Base-by-base conservation (phyloP, 1,140 invertebrate genomes). In the Pygmarrhopalites habei region DNA sequence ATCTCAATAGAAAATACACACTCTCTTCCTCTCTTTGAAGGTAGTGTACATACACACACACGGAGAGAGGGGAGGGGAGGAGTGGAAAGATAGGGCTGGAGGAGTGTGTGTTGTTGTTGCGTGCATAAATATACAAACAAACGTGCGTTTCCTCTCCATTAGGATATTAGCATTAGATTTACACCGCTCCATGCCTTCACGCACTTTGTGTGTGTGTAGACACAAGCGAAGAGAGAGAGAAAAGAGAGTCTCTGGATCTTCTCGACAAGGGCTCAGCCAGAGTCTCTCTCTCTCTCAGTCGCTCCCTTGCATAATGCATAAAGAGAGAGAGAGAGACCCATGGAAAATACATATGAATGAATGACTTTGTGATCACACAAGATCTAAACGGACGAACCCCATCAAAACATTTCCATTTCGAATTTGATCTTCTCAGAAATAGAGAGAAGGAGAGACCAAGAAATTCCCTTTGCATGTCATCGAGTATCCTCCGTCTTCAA, bases 241-340 rank as follows among this genome's bases (percentile, higher is more conserved):
- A 17, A 46, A 21, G 21, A 21, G 44, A n/a, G 7, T 5, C 5
- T 14, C 7, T 14, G 44, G 21, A 21, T 7, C 15, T 7, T 7
- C 15, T 7, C 32, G 32, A 35, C 15, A 15, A 35, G 15, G 32
- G 15, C 5, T 5, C 5, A 35, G 32, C 5, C n/a, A n/a, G n/a
- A n/a, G n/a, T n/a, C n/a, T n/a, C n/a, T n/a, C n/a, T n/a, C n/a
- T n/a, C n/a, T n/a, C n/a, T n/a, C n/a, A 46, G 15, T 10, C n/a
- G 44, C 44, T n/a, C 44, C 44, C 44, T 46, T 46, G 44, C 44
- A 46, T 46, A 46, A 46, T 46, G 44, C 44, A 46, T 46, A n/a
- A n/a, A 35, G n/a, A n/a, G n/a, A n/a, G n/a, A n/a, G n/a, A n/a
- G n/a, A n/a, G n/a, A n/a, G n/a, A n/a, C n/a, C n/a, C 35, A 7